These are phyloP conservation scores for Tragulus kanchil DNA, from an alignment of 2,113 vertebrate species.

Conservation along the genomic window DNA sequence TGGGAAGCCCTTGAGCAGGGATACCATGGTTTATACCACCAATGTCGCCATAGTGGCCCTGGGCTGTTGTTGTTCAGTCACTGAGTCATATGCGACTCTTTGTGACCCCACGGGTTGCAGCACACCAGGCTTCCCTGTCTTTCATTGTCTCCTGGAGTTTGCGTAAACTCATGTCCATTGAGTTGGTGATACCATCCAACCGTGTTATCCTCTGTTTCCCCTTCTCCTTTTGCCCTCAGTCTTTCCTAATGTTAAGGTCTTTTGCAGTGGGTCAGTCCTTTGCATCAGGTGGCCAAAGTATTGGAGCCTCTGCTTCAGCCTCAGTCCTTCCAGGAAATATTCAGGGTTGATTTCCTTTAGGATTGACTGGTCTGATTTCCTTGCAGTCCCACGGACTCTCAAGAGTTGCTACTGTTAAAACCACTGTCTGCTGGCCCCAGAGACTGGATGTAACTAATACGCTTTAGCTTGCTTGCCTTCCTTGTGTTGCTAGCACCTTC, in stretches of 20 bases:
- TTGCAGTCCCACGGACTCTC: background rate
- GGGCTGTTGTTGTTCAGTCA: background rate
- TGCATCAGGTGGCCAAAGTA: background rate
- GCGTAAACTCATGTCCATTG: accelerated
- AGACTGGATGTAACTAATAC: background rate
- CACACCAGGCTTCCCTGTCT: background rate
- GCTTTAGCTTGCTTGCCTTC: background rate
- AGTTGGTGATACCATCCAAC: background rate
- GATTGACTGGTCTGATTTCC: background rate
- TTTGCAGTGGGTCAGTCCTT: background rate
- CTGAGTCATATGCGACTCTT: background rate
- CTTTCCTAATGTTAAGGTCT: background rate
- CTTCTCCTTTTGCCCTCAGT: background rate
- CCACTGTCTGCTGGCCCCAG: background rate
- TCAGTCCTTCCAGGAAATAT: background rate
- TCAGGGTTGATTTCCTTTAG: background rate
- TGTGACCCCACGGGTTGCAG: background rate
- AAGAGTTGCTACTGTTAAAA: no score
- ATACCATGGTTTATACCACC: accelerated
- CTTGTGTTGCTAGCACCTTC: background rate
- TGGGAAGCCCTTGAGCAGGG: background rate
- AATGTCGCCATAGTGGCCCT: accelerated
- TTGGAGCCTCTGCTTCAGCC: background rate
- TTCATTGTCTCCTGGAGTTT: background rate
- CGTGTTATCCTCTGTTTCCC: background rate